These are phyloP conservation scores for Siniperca undulata DNA, from an alignment of 2,797 vertebrate species.

Conservation along the genomic window DNA sequence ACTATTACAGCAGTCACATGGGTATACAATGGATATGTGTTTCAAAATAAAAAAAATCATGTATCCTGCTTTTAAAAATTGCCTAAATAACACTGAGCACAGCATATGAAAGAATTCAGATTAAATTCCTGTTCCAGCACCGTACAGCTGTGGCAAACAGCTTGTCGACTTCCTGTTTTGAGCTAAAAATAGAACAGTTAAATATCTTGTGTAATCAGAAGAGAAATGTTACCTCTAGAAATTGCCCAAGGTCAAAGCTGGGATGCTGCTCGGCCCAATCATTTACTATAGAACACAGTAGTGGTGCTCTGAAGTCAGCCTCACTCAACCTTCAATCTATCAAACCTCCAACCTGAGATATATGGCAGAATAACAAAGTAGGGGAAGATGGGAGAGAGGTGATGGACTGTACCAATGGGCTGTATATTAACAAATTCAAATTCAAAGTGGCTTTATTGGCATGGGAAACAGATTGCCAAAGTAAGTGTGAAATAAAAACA, in stretches of 20 bases:
- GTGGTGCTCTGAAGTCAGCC: background rate
- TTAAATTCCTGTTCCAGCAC: background rate
- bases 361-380: background rate
- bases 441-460: too few species aligned
- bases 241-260: slow-evolving; percentile 21
- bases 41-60: background rate
- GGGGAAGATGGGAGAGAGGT: background rate
- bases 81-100: background rate
- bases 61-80: background rate
- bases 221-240: slow-evolving; percentile 10
- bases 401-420: background rate
- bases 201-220: slow-evolving; percentile 20
- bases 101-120: background rate
- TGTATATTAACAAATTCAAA: slow-evolving; percentile 6
- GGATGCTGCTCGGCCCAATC: slow-evolving; percentile 2
- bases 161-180: slow-evolving; percentile 8
- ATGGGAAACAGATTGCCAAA: too few species aligned
- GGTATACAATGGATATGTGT: background rate
- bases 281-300: background rate
- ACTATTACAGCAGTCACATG: slow-evolving; percentile 17
- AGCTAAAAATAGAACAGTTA: slow-evolving; percentile 27
- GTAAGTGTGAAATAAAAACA: too few species aligned
- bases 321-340: slow-evolving; percentile 18
- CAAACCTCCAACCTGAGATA: background rate
- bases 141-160: slow-evolving; percentile 3